Base-by-base conservation (phyloP, 2,797 vertebrate genomes). In the Pseudochaenichthys georgianus region DNA sequence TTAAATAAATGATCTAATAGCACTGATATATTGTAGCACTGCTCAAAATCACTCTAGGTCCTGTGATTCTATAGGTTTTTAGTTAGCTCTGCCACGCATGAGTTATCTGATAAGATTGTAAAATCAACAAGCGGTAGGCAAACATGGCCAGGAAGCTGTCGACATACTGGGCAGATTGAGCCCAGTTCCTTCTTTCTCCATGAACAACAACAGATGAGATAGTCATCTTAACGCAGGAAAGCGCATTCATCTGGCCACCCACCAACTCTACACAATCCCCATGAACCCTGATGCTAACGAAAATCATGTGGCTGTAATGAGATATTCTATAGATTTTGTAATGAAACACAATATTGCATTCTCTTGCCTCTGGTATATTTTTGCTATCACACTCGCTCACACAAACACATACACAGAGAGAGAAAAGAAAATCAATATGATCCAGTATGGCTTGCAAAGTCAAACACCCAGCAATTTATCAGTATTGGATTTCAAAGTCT, bases 271-370 rank as follows among this genome's bases (percentile, higher is more conserved):
- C 74, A 70, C 67, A 48, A 5, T 62, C 81, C 65, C 75, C 60
- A 54, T 78, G 2, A 68, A 78, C 83, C 76, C 78, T n/a, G 70
- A 88, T 75, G 45, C 84, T 77, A 81, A 92, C 91, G 88, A 92
- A 92, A 93, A 92, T 81, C 76, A 91, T 90, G 84, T 75, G 92
- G 78, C 81, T 62, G 87, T 93, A 93, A 95, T 85, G 85, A 93
- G 91, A 95, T 93, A 92, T 82, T 58, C 71, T 87, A 93, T 93
- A 82, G 92, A 94, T 93, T 94, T 93, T 92, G 89, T 91, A 92
- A 92, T 88, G 90, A 93, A 93, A 93, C 89, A 88, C 87, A 87
- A 90, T 91, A 91, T 89, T 85, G 76, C 82, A 64, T 89, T 90
- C 75, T 85, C 76, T 82, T 77, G 70, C 77, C 71, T 76, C 76